Evolutionary conservation across 2,113 vertebrate species (phyloP), one percentile per base, ranked within the genome.

Genomic region (Nothoprocta pentlandii): DNA sequence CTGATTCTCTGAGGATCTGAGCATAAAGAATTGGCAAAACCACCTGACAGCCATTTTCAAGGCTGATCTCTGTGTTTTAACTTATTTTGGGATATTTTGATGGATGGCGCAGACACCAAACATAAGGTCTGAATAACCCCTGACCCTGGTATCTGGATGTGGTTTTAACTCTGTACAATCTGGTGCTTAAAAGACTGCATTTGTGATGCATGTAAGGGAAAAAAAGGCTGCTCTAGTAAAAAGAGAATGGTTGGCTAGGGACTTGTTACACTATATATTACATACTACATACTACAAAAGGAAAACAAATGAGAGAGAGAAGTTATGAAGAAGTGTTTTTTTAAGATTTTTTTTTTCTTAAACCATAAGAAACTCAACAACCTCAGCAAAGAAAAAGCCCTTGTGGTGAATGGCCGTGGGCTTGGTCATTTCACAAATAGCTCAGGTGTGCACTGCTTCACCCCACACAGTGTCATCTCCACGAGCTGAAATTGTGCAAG

Each of bases 401-500:
- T 69, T 39, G 1, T 36, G 32, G 28, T 22, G 42, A 82, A 26
- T 14, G 71, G 47, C 69, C 49, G 56, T 75, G 2, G 20, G 78
- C n/a, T 42, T 68, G 39, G 5, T 16, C 32, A 0, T 82, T 91
- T 85, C 92, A 82, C 58, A 87, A 75, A 64, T 1, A 0, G 17
- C 49, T 53, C 30, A 70, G 64, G 69, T 34, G 11, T 30, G 11
- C 0, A 0, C 61, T 28, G 39, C 61, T 74, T 74, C 58, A 69
- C 69, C 58, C 44, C 75, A 91, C 67, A 46, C 28, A 20, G 34
- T 59, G 34, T 87, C 39, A 80, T 73, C 79, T 76, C 46, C 59
- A 41, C n/a, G 25, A 70, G 63, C 10, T 64, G 30, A 12, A 11
- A 36, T 41, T 95, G 71, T 77, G 85, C 46, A 92, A 88, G 92